A percentile compares a stretch with the other conserved stretches of the same genome.
These are phyloP conservation scores for Pomacea canaliculata DNA, from an alignment of 2,888 invertebrate species.

Conservation along the genomic window DNA sequence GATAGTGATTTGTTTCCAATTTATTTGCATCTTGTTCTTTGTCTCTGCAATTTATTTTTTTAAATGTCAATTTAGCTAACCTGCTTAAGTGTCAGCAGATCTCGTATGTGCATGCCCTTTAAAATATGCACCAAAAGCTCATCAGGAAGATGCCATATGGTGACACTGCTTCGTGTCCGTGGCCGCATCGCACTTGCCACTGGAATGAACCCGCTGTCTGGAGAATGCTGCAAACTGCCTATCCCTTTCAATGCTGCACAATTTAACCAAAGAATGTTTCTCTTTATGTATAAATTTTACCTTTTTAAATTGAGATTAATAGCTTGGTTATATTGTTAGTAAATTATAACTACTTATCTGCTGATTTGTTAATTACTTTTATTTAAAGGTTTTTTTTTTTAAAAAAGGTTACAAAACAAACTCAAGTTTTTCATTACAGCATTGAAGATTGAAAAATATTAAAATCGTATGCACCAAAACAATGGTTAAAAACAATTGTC, in stretches of 20 bases:
- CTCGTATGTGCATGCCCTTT: conserved; percentile 59
- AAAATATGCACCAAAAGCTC: conserved; percentile 60
- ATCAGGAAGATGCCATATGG: conserved; percentile 64
- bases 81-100: conserved; percentile 59
- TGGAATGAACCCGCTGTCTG: conserved; percentile 53
- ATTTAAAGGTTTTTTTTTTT: too few species aligned
- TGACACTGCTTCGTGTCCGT: conserved; percentile 47
- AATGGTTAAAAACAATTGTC: too few species aligned
- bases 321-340: too few species aligned
- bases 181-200: conserved; percentile 49
- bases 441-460: too few species aligned
- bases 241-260: conserved; percentile 50
- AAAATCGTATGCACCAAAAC: too few species aligned
- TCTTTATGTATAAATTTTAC: neutral
- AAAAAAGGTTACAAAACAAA: too few species aligned
- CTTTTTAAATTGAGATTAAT: neutral
- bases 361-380: too few species aligned
- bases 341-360: too few species aligned
- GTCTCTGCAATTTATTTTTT: too few species aligned
- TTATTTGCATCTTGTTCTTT: too few species aligned
- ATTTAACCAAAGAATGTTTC: conserved; percentile 11
- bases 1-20: too few species aligned
- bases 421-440: too few species aligned
- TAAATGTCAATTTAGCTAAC: conserved; percentile 32
- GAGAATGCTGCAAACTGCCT: conserved; percentile 44